Conservation (phyloP, 2,113 vertebrate species). For the Atlantisia rogersi region DNA sequence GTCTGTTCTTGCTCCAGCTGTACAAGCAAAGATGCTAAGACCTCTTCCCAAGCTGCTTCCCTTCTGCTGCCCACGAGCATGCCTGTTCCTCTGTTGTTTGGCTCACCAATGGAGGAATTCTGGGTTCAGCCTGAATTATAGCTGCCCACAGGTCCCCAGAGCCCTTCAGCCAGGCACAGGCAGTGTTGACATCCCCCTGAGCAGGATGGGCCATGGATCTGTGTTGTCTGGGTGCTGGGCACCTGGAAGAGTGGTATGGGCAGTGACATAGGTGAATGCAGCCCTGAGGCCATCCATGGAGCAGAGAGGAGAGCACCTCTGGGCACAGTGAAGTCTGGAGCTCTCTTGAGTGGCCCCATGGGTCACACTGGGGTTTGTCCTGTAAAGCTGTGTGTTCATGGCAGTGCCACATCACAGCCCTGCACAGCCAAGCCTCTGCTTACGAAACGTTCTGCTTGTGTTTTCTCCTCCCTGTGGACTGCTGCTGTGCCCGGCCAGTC, state of each 20-base stretch:
- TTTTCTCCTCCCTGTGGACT: background rate
- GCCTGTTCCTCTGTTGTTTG: background rate
- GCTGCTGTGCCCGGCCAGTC: background rate
- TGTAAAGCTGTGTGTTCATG: background rate
- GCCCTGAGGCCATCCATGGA: background rate
- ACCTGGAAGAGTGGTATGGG: background rate
- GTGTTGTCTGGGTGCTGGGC: background rate
- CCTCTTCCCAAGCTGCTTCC: background rate
- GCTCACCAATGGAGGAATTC: background rate
- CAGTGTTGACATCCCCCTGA: background rate
- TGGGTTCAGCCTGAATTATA: background rate
- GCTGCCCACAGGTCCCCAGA: background rate
- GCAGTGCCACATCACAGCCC: background rate
- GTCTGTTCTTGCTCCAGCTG: background rate
- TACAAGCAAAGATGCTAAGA: background rate
- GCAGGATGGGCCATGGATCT: background rate
- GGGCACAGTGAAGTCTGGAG: background rate
- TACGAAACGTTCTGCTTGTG: background rate
- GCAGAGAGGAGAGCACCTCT: background rate
- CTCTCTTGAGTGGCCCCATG: background rate
- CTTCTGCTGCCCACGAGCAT: background rate
- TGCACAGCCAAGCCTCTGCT: background rate
- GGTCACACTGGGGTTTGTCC: background rate
- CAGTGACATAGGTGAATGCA: background rate
- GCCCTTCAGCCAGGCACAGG: background rate